Base-by-base conservation (phyloP, 2,797 vertebrate genomes). In the Arremon aurantiirostris region DNA sequence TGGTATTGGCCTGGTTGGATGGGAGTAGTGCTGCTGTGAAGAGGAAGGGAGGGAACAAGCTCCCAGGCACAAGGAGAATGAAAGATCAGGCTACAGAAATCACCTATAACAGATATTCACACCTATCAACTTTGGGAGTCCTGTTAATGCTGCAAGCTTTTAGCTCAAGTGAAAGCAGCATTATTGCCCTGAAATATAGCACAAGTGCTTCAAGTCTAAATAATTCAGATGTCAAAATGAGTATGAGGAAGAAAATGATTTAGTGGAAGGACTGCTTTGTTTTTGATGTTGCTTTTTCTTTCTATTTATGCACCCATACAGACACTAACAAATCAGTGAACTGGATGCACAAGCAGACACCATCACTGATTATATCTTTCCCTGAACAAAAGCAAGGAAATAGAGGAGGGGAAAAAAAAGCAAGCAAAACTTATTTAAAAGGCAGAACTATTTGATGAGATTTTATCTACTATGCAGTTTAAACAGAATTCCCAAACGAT, bases 281-380 rank as follows among this genome's bases (percentile, higher is more conserved):
- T 96, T 97, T 79, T 9, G 0, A 72, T 85, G 57, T 37, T 35
- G 41, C 21, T 57, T 20, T 92, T 84, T 95, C 79, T 96, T 84
- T 95, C 79, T 96, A 61, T 73, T 95, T 85, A 53, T 85, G 90
- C 79, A 82, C 35, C 47, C 85, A 61, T 12, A 81, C 32, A 70
- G 72, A 87, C 64, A 86, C 18, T 86, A 92, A 90, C 53, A 82
- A 90, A 93, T 94, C 94, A 97, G 71, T 97, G 91, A 96, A 96
- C 50, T 96, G 93, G 87, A 92, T 87, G 75, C 83, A 81, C 57
- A 93, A 69, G 52, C 47, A 92, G 56, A 86, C 49, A 71, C 39
- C 72, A 82, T 79, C 57, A 61, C 46, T 66, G 66, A 92, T 91
- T 94, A 77, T 22, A 90, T 93, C 52, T 81, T 94, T 93, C 75